Evolutionary conservation across 2,113 vertebrate species (phyloP), one percentile per base, ranked within the genome.

Genomic region (Mirza zaza): DNA sequence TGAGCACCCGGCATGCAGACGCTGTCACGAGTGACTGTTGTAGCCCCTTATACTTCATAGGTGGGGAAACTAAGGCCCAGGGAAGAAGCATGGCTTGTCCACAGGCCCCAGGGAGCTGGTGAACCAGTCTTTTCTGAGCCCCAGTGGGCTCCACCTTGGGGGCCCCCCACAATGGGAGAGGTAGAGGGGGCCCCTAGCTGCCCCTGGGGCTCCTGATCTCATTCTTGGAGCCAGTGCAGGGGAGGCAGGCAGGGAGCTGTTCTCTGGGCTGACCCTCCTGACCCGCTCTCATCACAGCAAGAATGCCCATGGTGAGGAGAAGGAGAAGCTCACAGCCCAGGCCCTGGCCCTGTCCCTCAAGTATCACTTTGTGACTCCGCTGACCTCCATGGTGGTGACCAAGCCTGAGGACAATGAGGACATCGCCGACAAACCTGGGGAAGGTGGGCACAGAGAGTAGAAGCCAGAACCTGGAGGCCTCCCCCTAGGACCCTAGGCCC

Each of bases 331-430:
- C 48, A 99, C 98, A 77, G 98, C 98, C 0, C 88, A 99, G 96
- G 98, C 98, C 61, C 97, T 99, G 97, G 98, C 98, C 42, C 98
- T 99, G 48, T 99, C 99, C 20, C 98, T 99, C 32, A 99, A 99
- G 88, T 99, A 99, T 96, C 98, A 98, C 81, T 99, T 99, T 98
- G 99, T 99, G 96, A 99, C 99, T 0, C 99, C 99, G 0, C 98
- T 99, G 94, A 99, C 99, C 57, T 99, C 99, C 88, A 99, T 99
- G 99, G 99, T 99, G 95, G 99, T 99, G 95, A 99, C 99, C 84
- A 99, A 99, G 96, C 99, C 99, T 14, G 98, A 98, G 27, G 98
- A 98, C 67, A 91, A 98, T 5, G 91, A 87, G 45, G 85, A 99
- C 98, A 98, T 99, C 45, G 99, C 99, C 0, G 97, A 99, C 98